Conservation (phyloP, 2,797 vertebrate genomes). For the Enteromius radiatus region DNA sequence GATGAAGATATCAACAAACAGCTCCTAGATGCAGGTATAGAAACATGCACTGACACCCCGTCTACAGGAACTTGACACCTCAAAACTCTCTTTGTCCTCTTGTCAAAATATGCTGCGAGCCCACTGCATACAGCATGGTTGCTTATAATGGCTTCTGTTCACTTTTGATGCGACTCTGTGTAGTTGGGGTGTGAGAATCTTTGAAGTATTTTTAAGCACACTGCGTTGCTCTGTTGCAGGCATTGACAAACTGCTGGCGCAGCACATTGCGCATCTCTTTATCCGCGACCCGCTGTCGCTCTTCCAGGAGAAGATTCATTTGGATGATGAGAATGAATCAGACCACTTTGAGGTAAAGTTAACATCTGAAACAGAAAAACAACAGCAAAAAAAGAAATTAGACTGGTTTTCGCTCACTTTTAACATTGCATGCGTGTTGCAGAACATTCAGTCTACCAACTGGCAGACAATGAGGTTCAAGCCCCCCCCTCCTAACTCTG, state of each 20-base stretch:
- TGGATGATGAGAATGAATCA: conserved; percentile 97
- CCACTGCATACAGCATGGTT: neutral
- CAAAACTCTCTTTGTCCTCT: neutral
- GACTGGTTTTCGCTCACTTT: neutral
- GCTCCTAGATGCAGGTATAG: conserved; percentile 88
- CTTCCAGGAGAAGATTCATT: conserved; percentile 93
- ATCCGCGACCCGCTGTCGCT: conserved; percentile 95
- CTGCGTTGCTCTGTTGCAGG: conserved; percentile 76
- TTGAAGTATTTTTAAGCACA: neutral
- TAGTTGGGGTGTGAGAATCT: neutral
- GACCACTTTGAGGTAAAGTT: conserved; percentile 94
- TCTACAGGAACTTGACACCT: neutral
- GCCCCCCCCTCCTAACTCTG: conserved; percentile 97
- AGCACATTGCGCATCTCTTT: conserved; percentile 98
- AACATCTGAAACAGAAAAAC: neutral
- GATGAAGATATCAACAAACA: conserved; percentile 92
- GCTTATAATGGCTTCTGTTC: neutral
- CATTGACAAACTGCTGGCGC: conserved; percentile 95
- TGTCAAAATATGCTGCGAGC: neutral
- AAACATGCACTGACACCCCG: neutral
- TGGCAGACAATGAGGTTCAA: conserved; percentile 99
- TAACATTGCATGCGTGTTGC: conserved; percentile 37
- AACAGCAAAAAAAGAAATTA: no score
- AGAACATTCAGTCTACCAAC: conserved; percentile 99
- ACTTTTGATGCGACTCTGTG: neutral